Evolutionary conservation across 2,797 vertebrate genomes (phyloP), one percentile per base, ranked within the genome.

Genomic region (Pteronotus mesoamericanus): DNA sequence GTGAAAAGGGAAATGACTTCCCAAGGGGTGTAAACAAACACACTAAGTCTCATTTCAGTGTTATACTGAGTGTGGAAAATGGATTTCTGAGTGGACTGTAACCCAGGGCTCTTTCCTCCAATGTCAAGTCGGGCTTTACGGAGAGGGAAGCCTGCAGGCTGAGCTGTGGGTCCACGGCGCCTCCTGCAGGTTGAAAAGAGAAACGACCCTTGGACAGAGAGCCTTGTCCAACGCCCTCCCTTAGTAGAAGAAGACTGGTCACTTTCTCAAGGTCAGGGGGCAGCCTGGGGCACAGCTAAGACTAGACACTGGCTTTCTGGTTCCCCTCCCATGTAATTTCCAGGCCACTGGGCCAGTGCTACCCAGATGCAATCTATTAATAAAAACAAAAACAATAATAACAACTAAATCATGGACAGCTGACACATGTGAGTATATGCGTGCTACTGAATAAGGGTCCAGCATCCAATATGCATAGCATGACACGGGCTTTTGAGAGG

Each of bases 21-120:
- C 97, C 97, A 95, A 96, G 94, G 94, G 97, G 94, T 64, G 37
- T 96, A 97, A 97, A 97, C 92, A 97, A 97, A 95, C 59, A 85
- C 77, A 91, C 94, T 6, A 64, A 95, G 90, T 79, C 87, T 95
- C 87, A 83, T 77, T 90, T 78, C 86, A 44, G 61, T 10, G 32
- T 97, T 96, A 37, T 94, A 95, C 97, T 95, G 96, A 97, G 83
- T 85, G 88, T 21, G 71, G 90, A 95, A 96, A 97, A 97, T 26
- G 80, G 53, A 87, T 95, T 95, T 97, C 85, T 9, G 61, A 86
- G 96, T 94, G 82, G 86, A 68, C 72, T 37, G 21, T 32, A 85
- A 82, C 16, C 75, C 3, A 6, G 18, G 32, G 53, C 48, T 91
- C 32, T 59, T 92, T 86, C 55, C 53, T 84, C 66, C 82, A 77